Percentiles rank a stretch among this genome's conserved stretches.
Conservation (phyloP, 64 coral and sea anemone genomes). For the Cladopsammia gracilis region DNA sequence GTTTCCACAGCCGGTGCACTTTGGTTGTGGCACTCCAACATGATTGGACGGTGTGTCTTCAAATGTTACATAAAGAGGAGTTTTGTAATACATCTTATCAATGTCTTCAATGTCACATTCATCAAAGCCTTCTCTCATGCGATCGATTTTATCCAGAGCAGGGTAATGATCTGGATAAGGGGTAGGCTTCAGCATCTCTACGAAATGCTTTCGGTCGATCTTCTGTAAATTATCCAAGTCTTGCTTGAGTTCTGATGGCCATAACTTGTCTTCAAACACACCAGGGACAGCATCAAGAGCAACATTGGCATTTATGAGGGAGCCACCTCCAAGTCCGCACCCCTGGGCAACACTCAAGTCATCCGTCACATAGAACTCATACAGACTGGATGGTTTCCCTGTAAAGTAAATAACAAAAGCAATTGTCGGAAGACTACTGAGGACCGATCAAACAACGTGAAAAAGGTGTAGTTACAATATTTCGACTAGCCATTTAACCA, state of each 20-base stretch:
- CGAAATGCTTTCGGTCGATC: slow-evolving; percentile 41
- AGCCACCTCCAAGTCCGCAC: slow-evolving; percentile 67
- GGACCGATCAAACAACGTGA: no score
- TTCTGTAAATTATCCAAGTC: slow-evolving; percentile 17
- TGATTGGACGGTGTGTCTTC: slow-evolving; percentile 62
- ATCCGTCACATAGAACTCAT: slow-evolving; percentile 47
- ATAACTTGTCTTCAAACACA: slow-evolving; percentile 42
- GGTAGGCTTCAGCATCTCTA: slow-evolving; percentile 57
- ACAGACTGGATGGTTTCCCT: slow-evolving; percentile 52
- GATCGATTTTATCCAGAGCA: slow-evolving; percentile 23
- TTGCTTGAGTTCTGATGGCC: slow-evolving; percentile 33
- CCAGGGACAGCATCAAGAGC: slow-evolving; percentile 49
- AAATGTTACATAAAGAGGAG: slow-evolving; percentile 62
- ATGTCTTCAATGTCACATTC: slow-evolving; percentile 66
- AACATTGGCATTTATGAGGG: slow-evolving; percentile 76
- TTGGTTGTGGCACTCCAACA: slow-evolving; percentile 67
- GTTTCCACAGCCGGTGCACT: slow-evolving; percentile 67
- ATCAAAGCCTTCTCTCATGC: slow-evolving; percentile 32
- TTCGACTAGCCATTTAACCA: no score
- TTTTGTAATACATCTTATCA: slow-evolving; percentile 38
- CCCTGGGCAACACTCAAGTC: slow-evolving; percentile 68
- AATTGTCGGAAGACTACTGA: no score
- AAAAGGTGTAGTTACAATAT: no score
- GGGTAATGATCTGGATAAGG: slow-evolving; percentile 55
- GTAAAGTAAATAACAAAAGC: background rate